These are phyloP conservation scores for Erannis defoliaria DNA, from an alignment of 2,888 invertebrate genomes.

Conservation along the genomic window DNA sequence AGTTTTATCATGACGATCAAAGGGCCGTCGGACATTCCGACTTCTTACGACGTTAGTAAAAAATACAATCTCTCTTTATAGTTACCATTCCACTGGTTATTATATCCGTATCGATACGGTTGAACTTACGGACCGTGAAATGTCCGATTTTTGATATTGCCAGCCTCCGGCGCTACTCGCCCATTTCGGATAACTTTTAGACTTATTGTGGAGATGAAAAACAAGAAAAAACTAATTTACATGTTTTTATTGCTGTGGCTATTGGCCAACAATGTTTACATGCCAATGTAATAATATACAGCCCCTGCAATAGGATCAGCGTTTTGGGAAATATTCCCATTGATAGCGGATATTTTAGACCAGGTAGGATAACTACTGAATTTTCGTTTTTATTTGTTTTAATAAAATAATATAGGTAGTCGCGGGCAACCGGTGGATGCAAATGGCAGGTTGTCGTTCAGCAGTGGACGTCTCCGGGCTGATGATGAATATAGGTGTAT, in stretches of 20 bases:
- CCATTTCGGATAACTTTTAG: constrained; percentile 66
- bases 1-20: constrained; percentile 85
- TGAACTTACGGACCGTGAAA: constrained; percentile 84
- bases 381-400: no score
- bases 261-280: constrained; percentile 11
- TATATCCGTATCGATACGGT: constrained; percentile 83
- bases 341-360: no score
- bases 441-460: no score
- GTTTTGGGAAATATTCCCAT: no score
- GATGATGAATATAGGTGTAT: no score
- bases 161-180: constrained; percentile 66
- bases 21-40: constrained; percentile 84
- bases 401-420: no score
- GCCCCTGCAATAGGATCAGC: no score
- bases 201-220: constrained; percentile 45
- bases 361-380: no score
- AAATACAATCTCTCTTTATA: constrained; percentile 86
- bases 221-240: constrained; percentile 36
- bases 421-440: no score
- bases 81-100: constrained; percentile 86
- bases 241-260: constrained; percentile 35
- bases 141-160: constrained; percentile 76
- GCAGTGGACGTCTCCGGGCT: no score
- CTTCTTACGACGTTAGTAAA: constrained; percentile 86
- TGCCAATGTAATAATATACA: background rate